Evolutionary conservation across 2,113 vertebrate species (phyloP), one percentile per base, ranked within the genome.

Genomic region (Dunckerocampus dactyliophorus): DNA sequence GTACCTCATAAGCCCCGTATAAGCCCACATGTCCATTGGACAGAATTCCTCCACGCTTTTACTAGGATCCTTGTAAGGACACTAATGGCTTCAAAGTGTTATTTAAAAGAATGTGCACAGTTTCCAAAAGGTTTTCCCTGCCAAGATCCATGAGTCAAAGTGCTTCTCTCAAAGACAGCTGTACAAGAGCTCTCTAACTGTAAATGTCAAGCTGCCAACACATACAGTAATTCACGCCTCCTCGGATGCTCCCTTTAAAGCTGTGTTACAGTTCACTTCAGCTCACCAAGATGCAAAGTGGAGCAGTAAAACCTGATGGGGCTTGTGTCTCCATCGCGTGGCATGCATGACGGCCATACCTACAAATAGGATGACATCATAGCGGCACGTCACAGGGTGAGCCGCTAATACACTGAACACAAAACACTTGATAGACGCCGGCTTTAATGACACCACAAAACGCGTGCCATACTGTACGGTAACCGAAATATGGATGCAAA

Each of bases 161-260:
- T 31, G 50, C 3, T 28, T 31, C 14, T 6, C 7, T 22, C 50
- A 52, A 22, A 52, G 24, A 52, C 22, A 28, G 21, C 14, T 51
- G 49, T 24, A 28, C 22, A 50, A 50, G 14, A 14, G 22, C n/a
- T n/a, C n/a, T n/a, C n/a, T n/a, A n/a, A n/a, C 49, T 24, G 49
- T 51, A 51, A 51, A 51, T 51, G 49, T 51, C 49, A 50, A 50
- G 15, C 21, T 14, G 49, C 20, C 49, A 50, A 22, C n/a, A n/a
- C 49, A 37, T 9, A 28, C 22, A 51, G n/a, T 51, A 24, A 28
- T 15, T 51, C 49, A 37, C 9, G 49, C 13, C 49, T 24, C 14
- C 49, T 51, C 3, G 21, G 49, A 51, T 31, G 50, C 16, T 52
- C 22, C 16, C 50, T 6, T 52, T 31, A 31, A 52, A 52, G 22